Conservation (phyloP, 92 coral and sea anemone genomes). For the Siderastrea radians region DNA sequence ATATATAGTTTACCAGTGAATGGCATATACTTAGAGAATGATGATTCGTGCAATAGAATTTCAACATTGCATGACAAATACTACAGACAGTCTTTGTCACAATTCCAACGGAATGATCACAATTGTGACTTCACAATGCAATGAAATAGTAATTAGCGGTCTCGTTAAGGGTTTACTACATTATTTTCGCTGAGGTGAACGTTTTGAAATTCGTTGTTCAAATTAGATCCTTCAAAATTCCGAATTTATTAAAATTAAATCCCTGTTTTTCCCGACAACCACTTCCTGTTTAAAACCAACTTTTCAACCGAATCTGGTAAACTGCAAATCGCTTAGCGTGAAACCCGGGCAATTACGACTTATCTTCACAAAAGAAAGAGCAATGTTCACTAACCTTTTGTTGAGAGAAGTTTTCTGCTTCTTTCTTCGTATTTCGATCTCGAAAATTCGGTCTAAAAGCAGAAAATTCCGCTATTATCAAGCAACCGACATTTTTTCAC, state of each 20-base stretch:
- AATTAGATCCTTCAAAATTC: not conserved
- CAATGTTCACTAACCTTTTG: constrained; percentile 14
- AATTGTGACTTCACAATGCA: no score
- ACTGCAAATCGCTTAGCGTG: not conserved
- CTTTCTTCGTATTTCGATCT: not conserved
- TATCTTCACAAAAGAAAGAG: not conserved
- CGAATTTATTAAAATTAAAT: not conserved
- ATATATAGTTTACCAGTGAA: not conserved
- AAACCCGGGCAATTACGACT: not conserved
- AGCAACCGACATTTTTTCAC: constrained; percentile 14
- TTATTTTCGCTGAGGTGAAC: not conserved
- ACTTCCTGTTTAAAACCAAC: constrained; percentile 5
- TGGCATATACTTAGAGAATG: not conserved
- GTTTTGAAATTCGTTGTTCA: not conserved
- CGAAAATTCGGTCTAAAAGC: constrained; percentile 3
- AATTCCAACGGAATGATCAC: no score
- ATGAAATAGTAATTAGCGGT: no score
- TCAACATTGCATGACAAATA: not conserved
- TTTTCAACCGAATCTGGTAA: not conserved
- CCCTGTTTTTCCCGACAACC: not conserved
- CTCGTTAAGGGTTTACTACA: not conserved
- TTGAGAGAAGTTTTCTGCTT: not conserved
- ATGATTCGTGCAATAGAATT: not conserved
- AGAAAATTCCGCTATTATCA: not conserved
- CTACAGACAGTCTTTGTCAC: not conserved